phyloP scores from a whole-genome alignment of 2,888 invertebrate genomes.

The Tupiocoris notatus region DNA sequence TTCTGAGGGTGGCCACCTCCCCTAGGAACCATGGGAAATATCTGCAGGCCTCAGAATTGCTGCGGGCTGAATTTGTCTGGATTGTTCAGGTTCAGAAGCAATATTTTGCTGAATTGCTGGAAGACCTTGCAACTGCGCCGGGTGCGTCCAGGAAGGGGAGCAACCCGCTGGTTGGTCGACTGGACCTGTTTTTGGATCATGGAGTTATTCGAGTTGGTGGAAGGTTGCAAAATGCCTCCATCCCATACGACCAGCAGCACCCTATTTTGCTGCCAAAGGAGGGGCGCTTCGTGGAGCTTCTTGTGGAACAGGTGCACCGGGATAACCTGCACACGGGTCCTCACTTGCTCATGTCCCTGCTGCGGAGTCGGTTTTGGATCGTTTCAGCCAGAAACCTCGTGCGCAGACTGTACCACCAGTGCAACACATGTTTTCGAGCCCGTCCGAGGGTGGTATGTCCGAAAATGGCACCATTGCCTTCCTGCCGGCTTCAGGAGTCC shows the following conservation, averaged over 20 bases:
- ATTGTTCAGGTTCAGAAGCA: not conserved
- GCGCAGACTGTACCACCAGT: conserved; percentile 7
- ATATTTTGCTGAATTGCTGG: no score
- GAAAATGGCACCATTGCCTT: conserved; percentile 39
- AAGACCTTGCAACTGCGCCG: no score
- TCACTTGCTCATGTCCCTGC: not conserved
- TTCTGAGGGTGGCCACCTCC: not conserved
- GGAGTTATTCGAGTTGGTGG: not conserved
- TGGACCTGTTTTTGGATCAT: not conserved
- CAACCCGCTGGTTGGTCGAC: no score
- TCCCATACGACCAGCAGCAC: conserved; percentile 38
- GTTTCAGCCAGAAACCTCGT: conserved; percentile 1
- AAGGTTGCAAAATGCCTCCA: no score
- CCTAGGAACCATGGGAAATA: no score
- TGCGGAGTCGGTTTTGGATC: conserved; percentile 4
- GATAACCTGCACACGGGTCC: conserved; percentile 12
- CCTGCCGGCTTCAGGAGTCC: conserved; percentile 2
- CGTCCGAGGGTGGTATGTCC: conserved; percentile 17
- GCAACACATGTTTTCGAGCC: not conserved
- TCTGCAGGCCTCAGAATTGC: not conserved
- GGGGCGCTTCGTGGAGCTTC: not conserved
- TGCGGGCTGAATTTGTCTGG: not conserved
- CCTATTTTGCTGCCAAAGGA: conserved; percentile 5
- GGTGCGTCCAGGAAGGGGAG: no score
- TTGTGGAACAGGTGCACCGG: conserved; percentile 13